These are phyloP conservation scores for Gadopsis bispinosus DNA, from an alignment of 2,797 vertebrate species.

Conservation along the genomic window DNA sequence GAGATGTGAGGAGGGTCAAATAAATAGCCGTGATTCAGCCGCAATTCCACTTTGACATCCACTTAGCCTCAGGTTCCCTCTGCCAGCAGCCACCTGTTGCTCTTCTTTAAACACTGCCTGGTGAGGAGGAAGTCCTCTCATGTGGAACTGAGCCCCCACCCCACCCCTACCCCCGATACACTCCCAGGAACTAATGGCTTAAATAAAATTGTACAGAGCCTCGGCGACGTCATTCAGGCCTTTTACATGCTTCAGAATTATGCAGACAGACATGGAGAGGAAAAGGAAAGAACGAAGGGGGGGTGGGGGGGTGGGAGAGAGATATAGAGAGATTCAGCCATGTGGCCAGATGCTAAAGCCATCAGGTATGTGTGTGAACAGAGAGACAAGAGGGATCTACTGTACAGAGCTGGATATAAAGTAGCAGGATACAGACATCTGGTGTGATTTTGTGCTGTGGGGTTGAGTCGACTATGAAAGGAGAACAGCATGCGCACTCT, in stretches of 20 bases:
- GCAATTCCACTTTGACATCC: slow-evolving; percentile 81
- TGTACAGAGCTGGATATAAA: slow-evolving; percentile 67
- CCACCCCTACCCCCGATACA: slow-evolving; percentile 24
- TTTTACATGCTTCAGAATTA: slow-evolving; percentile 64
- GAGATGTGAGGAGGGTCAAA: slow-evolving; percentile 84
- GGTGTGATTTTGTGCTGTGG: slow-evolving; percentile 41
- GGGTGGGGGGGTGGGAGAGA: not conserved
- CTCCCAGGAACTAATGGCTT: slow-evolving; percentile 75
- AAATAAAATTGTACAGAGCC: slow-evolving; percentile 74
- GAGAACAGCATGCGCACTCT: slow-evolving; percentile 10
- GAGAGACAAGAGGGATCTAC: slow-evolving; percentile 61
- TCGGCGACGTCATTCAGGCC: slow-evolving; percentile 62
- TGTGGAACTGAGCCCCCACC: slow-evolving; percentile 77
- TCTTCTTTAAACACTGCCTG: slow-evolving; percentile 81
- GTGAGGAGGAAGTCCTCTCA: slow-evolving; percentile 82
- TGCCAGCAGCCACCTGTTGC: slow-evolving; percentile 84
- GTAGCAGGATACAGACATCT: slow-evolving; percentile 72
- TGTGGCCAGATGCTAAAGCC: slow-evolving; percentile 77
- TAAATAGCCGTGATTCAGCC: slow-evolving; percentile 82
- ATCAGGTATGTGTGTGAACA: slow-evolving; percentile 64
- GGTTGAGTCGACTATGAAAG: slow-evolving; percentile 39
- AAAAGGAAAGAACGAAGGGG: slow-evolving; percentile 25
- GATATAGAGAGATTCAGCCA: slow-evolving; percentile 54
- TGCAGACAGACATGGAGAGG: slow-evolving; percentile 38
- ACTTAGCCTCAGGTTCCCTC: slow-evolving; percentile 81